These are phyloP conservation scores for Xenopus borealis DNA, from an alignment of 2,113 vertebrate genomes.

Conservation along the genomic window DNA sequence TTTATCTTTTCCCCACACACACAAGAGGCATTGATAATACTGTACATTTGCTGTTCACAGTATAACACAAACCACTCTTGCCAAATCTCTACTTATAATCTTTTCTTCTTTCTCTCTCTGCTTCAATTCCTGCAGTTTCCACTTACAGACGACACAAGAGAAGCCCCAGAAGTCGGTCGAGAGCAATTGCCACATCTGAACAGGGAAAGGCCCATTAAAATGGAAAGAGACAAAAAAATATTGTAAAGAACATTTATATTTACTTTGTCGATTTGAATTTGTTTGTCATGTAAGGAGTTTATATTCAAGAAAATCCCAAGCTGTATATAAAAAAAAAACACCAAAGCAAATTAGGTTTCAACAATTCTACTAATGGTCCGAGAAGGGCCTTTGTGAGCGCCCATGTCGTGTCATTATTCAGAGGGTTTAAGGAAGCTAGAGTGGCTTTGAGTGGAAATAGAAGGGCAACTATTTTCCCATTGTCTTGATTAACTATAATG, in stretches of 20 bases:
- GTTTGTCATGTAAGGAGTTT: slow-evolving; percentile 76
- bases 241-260: slow-evolving; percentile 67
- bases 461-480: slow-evolving; percentile 69
- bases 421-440: slow-evolving; percentile 56
- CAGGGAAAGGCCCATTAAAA: slow-evolving; percentile 67
- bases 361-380: slow-evolving; percentile 60
- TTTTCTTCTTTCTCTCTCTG: slow-evolving; percentile 12
- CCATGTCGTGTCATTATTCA: slow-evolving; percentile 68
- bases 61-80: not conserved
- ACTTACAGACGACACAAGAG: slow-evolving; percentile 73
- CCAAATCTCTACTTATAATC: not conserved
- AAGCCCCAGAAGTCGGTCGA: slow-evolving; percentile 65
- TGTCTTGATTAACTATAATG: slow-evolving; percentile 66
- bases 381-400: slow-evolving; percentile 55
- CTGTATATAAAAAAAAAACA: slow-evolving; percentile 66
- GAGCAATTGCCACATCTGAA: slow-evolving; percentile 58
- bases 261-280: slow-evolving; percentile 63
- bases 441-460: slow-evolving; percentile 41
- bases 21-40: not conserved
- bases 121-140: slow-evolving; percentile 55
- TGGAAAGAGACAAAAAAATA: slow-evolving; percentile 60
- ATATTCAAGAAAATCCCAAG: slow-evolving; percentile 69
- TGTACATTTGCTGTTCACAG: not conserved
- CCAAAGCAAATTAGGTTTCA: slow-evolving; percentile 75
- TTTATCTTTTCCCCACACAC: not conserved